Conservation (phyloP, 2,888 invertebrate genomes). For the Torymus auratus region DNA sequence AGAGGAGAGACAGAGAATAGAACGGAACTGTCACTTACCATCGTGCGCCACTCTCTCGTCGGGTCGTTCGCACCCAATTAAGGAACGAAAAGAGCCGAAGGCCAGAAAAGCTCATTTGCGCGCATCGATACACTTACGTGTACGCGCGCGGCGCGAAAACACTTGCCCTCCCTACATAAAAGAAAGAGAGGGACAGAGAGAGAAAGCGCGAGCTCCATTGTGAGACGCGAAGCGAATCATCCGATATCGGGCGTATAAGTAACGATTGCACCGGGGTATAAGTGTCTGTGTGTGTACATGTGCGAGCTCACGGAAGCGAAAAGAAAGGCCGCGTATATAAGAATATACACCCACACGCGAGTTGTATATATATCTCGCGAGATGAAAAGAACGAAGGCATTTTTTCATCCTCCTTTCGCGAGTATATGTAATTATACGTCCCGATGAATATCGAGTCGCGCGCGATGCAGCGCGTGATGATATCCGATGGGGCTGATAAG, state of each 20-base stretch:
- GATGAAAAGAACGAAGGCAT: background rate
- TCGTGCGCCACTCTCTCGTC: background rate
- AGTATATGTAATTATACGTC: conserved; percentile 28
- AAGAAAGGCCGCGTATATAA: conserved; percentile 21
- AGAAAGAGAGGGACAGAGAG: conserved; percentile 17
- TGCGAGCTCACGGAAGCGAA: background rate
- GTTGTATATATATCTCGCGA: background rate
- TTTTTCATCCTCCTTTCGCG: background rate
- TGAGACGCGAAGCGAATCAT: conserved; percentile 40
- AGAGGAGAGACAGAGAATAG: background rate
- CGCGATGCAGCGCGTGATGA: background rate
- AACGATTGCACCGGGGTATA: conserved; percentile 8
- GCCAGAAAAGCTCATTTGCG: background rate
- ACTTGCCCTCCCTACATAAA: background rate
- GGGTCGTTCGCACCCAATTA: conserved; percentile 30
- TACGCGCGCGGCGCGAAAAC: background rate
- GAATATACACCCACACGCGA: background rate
- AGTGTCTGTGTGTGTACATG: background rate
- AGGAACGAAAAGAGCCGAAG: background rate
- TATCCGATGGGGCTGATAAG: conserved; percentile 1
- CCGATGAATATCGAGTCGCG: conserved; percentile 20
- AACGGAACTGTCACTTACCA: background rate
- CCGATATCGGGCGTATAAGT: conserved; percentile 30
- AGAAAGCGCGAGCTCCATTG: conserved; percentile 27
- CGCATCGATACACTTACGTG: background rate